Percentiles rank a stretch among this genome's conserved stretches.
Conservation (phyloP, 2,888 invertebrate genomes). For the Cheilosia pagana region DNA sequence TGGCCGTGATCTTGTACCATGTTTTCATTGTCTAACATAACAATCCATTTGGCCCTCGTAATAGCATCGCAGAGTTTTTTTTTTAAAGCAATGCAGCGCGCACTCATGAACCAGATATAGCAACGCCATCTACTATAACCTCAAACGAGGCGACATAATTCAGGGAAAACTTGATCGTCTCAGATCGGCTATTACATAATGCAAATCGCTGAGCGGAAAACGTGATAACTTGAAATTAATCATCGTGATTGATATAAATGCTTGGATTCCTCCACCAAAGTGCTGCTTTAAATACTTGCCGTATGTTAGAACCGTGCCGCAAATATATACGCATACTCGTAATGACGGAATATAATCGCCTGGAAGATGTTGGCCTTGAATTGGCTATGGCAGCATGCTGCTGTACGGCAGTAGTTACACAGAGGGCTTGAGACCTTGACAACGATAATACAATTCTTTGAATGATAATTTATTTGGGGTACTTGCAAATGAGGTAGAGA, state of each 20-base stretch:
- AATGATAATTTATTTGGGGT: conserved; percentile 1
- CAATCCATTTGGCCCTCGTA: conserved; percentile 1
- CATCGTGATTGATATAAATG: neutral
- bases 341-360: too few relatives aligned
- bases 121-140: neutral
- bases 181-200: neutral
- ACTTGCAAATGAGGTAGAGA: neutral
- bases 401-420: neutral
- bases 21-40: conserved; percentile 1
- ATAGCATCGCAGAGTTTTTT: neutral
- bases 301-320: too few relatives aligned
- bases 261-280: too few relatives aligned
- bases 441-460: neutral
- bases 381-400: too few relatives aligned
- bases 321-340: too few relatives aligned
- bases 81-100: neutral
- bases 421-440: neutral
- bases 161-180: conserved; percentile 1
- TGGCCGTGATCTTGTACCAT: neutral
- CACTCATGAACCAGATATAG: too few relatives aligned
- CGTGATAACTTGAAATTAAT: neutral
- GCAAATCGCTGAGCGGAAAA: conserved; percentile 11
- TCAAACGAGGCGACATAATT: neutral
- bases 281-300: too few relatives aligned
- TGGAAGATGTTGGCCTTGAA: too few relatives aligned